phyloP scores from a whole-genome alignment of 1,140 invertebrate genomes.

The Drosophila aff. region DNA sequence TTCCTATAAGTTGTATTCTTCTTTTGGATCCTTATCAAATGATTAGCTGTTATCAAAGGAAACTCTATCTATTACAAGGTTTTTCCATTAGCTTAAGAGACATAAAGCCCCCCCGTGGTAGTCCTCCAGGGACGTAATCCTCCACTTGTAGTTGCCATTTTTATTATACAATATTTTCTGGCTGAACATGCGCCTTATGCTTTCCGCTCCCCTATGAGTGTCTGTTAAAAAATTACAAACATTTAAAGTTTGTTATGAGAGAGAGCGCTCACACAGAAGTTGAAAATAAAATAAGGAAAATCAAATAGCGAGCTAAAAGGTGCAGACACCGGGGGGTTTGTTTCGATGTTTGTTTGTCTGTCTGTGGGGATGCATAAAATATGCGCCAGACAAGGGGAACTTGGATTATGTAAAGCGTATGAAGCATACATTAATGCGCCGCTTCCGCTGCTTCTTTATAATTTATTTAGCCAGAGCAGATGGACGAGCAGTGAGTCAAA shows the following conservation, averaged over 20 bases:
- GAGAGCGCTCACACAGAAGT: not conserved
- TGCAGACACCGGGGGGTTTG: slow-evolving; percentile 2
- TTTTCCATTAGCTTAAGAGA: slow-evolving; percentile 32
- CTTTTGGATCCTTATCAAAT: slow-evolving; percentile 1
- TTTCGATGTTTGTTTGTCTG: slow-evolving; percentile 13
- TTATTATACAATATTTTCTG: slow-evolving; percentile 39
- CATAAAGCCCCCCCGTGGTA: not conserved
- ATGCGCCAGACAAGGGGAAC: slow-evolving; percentile 31
- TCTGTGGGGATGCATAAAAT: slow-evolving; percentile 55
- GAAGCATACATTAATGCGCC: slow-evolving; percentile 44
- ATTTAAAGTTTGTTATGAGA: slow-evolving; percentile 68
- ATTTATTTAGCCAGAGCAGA: slow-evolving; percentile 48
- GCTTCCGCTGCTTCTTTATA: slow-evolving; percentile 36
- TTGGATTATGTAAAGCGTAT: slow-evolving; percentile 50
- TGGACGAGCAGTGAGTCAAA: slow-evolving; percentile 16
- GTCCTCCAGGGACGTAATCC: slow-evolving; percentile 18
- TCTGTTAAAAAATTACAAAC: slow-evolving; percentile 64
- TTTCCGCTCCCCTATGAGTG: slow-evolving; percentile 25
- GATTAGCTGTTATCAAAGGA: not conserved
- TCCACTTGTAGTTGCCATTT: slow-evolving; percentile 20
- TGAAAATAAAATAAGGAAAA: slow-evolving; percentile 38
- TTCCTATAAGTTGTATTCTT: too few species aligned
- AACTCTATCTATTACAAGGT: slow-evolving; percentile 10
- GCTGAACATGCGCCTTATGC: slow-evolving; percentile 58
- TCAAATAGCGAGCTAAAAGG: slow-evolving; percentile 21